phyloP scores from a whole-genome alignment of 2,113 vertebrate genomes.

The Lepidothrix coronata region DNA sequence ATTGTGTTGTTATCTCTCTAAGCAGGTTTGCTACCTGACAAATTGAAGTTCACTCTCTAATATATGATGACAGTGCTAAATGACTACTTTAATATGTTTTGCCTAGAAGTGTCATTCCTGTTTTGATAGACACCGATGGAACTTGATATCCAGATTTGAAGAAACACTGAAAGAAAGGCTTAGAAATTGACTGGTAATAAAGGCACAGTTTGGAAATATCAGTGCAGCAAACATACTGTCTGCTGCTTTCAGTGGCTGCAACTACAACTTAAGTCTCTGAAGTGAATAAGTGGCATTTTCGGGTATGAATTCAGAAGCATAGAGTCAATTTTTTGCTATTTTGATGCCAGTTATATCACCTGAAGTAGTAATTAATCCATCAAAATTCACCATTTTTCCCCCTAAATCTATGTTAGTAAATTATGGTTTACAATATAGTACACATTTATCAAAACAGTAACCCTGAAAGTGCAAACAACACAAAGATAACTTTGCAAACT shows the following conservation, averaged over 20 bases:
- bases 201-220: background rate
- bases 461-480: background rate
- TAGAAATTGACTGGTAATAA: background rate
- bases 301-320: background rate
- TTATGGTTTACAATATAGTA: background rate
- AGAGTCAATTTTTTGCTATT: background rate
- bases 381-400: background rate
- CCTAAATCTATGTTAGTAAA: background rate
- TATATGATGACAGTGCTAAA: background rate
- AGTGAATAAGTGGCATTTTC: background rate
- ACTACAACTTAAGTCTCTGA: background rate
- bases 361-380: background rate
- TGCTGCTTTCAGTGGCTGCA: background rate
- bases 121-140: background rate
- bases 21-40: background rate
- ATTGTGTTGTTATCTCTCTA: background rate
- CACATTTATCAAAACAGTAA: background rate
- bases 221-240: background rate
- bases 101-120: background rate
- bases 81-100: background rate
- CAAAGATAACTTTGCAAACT: background rate
- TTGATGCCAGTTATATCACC: background rate
- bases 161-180: background rate
- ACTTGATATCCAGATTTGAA: background rate
- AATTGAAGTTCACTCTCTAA: background rate